phyloP scores from a whole-genome alignment of 2,113 vertebrate genomes.

The Alexandromys fortis region DNA sequence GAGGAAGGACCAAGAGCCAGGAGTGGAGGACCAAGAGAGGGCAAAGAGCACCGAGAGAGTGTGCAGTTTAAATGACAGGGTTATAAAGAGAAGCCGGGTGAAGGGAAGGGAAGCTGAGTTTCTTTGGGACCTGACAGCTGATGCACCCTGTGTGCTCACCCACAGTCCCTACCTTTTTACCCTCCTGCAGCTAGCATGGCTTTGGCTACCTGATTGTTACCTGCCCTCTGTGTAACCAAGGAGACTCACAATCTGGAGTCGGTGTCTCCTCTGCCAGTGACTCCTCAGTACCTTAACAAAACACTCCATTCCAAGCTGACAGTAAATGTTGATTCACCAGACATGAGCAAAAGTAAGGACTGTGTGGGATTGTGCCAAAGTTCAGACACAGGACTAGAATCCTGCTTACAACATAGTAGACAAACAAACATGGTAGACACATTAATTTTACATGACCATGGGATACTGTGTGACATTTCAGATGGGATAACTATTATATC shows the following conservation, averaged over 20 bases:
- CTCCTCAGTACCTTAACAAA: neutral
- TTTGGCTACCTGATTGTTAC: neutral
- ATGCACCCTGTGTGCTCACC: too few relatives aligned
- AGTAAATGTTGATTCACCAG: neutral
- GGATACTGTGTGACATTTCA: neutral
- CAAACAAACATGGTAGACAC: neutral
- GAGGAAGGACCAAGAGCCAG: too few relatives aligned
- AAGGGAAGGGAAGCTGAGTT: too few relatives aligned
- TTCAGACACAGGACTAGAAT: neutral
- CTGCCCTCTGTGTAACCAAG: neutral
- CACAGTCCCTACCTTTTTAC: neutral
- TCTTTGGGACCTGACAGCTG: too few relatives aligned
- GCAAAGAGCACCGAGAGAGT: too few relatives aligned
- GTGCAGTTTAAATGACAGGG: too few relatives aligned
- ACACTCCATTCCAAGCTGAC: neutral
- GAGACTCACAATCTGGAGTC: neutral
- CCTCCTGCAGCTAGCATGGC: rapidly evolving
- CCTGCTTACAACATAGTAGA: neutral
- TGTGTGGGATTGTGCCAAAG: neutral
- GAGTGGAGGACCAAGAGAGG: too few relatives aligned
- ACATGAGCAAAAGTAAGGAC: neutral
- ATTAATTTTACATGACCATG: neutral
- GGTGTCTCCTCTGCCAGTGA: neutral
- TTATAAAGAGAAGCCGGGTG: too few relatives aligned
- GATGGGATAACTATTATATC: too few relatives aligned